Evolutionary conservation across 2,888 invertebrate species (phyloP).

Genomic region (Cordilura impudica): DNA sequence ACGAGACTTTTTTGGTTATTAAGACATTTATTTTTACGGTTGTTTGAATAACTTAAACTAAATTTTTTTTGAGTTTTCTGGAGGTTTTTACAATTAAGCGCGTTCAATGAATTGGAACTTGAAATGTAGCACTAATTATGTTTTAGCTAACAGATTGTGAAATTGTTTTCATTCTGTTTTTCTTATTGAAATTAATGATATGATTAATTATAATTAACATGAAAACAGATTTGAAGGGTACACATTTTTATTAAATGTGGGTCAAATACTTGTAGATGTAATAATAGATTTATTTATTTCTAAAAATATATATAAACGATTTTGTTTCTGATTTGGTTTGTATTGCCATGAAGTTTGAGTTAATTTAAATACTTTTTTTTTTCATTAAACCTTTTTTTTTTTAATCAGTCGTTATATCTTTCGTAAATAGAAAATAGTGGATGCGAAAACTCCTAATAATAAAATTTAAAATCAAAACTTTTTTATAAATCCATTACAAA

Average conservation of each 20-base stretch:
- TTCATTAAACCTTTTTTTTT: too few relatives aligned
- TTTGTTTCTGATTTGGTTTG: too few relatives aligned
- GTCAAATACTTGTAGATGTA: conserved; percentile 29
- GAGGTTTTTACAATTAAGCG: not conserved
- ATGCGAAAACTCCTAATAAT: too few relatives aligned
- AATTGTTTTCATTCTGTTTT: conserved; percentile 18
- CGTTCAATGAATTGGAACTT: conserved; percentile 39
- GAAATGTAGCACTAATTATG: conserved; percentile 12
- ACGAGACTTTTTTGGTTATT: conserved; percentile 37
- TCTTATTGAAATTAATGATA: conserved; percentile 35
- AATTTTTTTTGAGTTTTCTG: not conserved
- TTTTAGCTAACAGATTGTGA: conserved; percentile 25
- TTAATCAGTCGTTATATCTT: too few relatives aligned
- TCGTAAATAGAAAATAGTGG: too few relatives aligned
- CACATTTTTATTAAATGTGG: conserved; percentile 19
- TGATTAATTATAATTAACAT: conserved; percentile 39
- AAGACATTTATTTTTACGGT: conserved; percentile 18
- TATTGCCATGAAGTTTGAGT: too few relatives aligned
- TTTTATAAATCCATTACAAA: too few relatives aligned
- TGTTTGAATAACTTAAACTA: conserved; percentile 29
- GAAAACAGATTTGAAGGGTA: conserved; percentile 28
- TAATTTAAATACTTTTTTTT: too few relatives aligned
- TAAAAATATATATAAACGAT: conserved; percentile 21
- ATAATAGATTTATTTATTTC: not conserved
- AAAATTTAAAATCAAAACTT: too few relatives aligned